These are phyloP conservation scores for Tragelaphus strepsiceros DNA, from an alignment of 2,113 vertebrate species.

Conservation along the genomic window DNA sequence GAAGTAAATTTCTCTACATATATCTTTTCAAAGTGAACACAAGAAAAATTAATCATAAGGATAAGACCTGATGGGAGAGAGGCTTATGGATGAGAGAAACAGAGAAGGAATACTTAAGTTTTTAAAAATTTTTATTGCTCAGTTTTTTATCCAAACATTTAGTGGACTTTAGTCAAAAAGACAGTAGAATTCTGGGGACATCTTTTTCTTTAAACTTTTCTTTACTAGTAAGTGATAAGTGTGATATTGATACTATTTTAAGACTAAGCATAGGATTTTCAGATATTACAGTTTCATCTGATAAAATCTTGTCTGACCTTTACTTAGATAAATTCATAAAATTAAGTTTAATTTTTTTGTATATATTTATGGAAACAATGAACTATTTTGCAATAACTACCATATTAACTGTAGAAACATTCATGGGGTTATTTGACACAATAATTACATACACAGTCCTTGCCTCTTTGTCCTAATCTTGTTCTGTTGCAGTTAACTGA, in stretches of 20 bases:
- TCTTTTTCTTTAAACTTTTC: background rate
- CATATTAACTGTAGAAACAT: background rate
- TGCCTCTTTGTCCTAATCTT: background rate
- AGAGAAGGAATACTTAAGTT: background rate
- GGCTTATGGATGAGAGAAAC: background rate
- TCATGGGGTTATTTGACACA: background rate
- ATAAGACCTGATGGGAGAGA: background rate
- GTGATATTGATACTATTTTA: background rate
- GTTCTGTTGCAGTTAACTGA: background rate
- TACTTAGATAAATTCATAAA: background rate
- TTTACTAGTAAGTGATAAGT: background rate
- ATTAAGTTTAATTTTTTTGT: background rate
- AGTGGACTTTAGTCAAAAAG: background rate
- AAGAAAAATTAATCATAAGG: background rate
- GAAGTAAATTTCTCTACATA: background rate
- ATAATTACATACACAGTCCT: background rate
- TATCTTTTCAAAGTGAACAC: background rate
- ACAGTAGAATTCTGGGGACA: background rate
- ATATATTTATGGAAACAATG: background rate
- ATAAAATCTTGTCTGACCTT: background rate
- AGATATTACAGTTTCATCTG: background rate
- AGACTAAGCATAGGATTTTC: background rate
- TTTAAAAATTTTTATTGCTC: fast-evolving
- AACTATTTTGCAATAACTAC: background rate
- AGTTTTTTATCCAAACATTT: background rate